Evolutionary conservation across 2,113 vertebrate species (phyloP).

Genomic region (Muscicapa adusta): DNA sequence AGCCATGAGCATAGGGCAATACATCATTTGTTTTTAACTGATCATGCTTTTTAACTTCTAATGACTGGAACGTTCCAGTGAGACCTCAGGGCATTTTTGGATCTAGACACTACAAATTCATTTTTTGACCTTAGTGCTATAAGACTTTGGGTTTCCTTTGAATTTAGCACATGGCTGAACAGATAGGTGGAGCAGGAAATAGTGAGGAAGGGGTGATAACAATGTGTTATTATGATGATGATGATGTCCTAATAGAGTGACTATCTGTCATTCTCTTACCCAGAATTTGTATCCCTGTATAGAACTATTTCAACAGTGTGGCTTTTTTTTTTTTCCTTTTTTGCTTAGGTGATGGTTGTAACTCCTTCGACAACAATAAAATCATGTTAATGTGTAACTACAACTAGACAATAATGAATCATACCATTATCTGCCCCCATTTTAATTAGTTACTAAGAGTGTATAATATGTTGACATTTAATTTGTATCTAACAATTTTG

Average conservation of each 20-base stretch:
- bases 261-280: not conserved
- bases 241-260: not conserved
- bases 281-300: not conserved
- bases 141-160: not conserved
- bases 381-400: not conserved
- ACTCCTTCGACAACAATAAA: not conserved
- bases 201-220: not conserved
- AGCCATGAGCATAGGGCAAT: not conserved
- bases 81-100: not conserved
- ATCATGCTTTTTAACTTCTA: not conserved
- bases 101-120: not conserved
- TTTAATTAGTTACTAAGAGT: not conserved
- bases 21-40: not conserved
- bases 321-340: not conserved
- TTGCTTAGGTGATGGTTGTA: not conserved
- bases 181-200: not conserved
- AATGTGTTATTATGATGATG: not conserved
- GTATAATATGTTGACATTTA: not conserved
- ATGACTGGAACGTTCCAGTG: not conserved
- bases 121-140: not conserved
- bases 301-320: not conserved
- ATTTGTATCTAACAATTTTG: not conserved
- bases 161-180: not conserved
- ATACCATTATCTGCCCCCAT: not conserved
- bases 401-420: not conserved